Base-by-base conservation (phyloP, 2,888 invertebrate species). In the Megamerina dolium region DNA sequence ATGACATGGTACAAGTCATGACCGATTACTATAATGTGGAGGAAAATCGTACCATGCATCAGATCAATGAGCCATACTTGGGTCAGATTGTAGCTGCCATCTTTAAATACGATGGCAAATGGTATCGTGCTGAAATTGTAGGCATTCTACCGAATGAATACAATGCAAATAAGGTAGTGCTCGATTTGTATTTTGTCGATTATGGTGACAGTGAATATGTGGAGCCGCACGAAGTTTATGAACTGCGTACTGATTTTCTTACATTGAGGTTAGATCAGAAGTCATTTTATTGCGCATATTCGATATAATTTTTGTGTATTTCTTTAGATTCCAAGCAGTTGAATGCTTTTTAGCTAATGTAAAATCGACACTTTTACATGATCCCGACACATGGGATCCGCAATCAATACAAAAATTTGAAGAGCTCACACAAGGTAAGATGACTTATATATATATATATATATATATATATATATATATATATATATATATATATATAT, bases 11-110 rank as follows among this genome's bases (percentile, higher is more conserved):
- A 5, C 77, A 80, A 5, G 77, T 82, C 45, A 92, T 94, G 91
- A 88, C 88, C 0, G 80, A 79, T 4, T 90, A 85, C 66, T 93
- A 92, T 63, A 72, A 74, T 32, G 74, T 77, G 34, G 72, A 73
- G 47, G 81, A 82, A 45, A 85, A 84, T 60, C 73, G 78, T 14
- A 77, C 76, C 9, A 61, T 76, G 3, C 85, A 87, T 63, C 61
- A 71, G 43, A 73, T 87, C 39, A 66, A 70, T 1, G 72, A 74
- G 37, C 78, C 79, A 39, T 72, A 73, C 35, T 73, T 80, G 44
- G 91, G 90, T 0, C 87, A 92, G 68, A 80, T 89, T 48, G 88
- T 93, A 12, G 91, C 89, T 14, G 88, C 89, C 0, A 79, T 83
- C 57, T 91, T 86, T 66, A 76, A 80, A n/a, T 79, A 81, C 61